Evolutionary conservation across 2,113 vertebrate species (phyloP).

Genomic region (Corythornis vintsioides): DNA sequence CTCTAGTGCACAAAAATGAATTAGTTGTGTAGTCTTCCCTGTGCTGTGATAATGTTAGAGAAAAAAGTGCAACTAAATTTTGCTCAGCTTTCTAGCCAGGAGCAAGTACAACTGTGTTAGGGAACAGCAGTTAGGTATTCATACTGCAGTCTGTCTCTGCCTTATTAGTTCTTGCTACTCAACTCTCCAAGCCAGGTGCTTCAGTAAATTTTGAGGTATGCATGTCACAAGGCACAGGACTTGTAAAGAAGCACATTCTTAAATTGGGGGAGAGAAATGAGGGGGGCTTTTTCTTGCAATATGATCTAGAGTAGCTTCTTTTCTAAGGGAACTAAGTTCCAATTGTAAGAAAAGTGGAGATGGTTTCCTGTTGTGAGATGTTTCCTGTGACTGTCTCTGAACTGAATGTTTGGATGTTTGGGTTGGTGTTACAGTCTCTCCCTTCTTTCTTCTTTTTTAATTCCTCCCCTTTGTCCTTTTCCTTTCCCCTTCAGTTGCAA

Average conservation of each 20-base stretch:
- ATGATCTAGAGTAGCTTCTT: neutral
- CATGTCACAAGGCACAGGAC: neutral
- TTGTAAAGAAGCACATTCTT: neutral
- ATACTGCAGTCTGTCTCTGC: neutral
- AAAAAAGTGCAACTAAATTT: neutral
- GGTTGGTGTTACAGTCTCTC: neutral
- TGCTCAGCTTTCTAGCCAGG: neutral
- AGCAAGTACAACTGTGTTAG: neutral
- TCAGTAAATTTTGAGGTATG: neutral
- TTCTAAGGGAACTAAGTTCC: neutral
- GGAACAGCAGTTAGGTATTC: neutral
- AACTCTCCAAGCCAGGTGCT: neutral
- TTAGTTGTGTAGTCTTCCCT: neutral
- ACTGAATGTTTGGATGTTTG: neutral
- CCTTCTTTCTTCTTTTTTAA: neutral
- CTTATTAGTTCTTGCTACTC: neutral
- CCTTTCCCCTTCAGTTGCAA: constrained; percentile 83
- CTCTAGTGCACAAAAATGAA: neutral
- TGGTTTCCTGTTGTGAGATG: neutral
- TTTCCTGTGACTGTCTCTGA: neutral
- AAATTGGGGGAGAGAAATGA: neutral
- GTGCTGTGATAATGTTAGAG: neutral
- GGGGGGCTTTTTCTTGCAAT: neutral
- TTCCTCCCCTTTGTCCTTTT: neutral
- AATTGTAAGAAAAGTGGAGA: neutral